Evolutionary conservation across 2,888 invertebrate species (phyloP).

Genomic region (Spisula solida): DNA sequence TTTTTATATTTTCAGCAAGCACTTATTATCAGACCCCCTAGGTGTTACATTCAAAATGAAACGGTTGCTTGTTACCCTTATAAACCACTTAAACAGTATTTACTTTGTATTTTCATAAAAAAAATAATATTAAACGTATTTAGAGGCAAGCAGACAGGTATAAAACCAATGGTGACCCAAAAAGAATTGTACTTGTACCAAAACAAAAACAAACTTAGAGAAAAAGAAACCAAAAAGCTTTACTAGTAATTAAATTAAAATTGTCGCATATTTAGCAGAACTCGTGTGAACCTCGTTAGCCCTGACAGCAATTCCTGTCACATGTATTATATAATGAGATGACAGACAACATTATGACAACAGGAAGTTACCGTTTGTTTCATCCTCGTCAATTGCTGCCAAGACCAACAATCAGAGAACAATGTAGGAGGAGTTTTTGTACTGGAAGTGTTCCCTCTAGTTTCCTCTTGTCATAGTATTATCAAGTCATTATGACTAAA

Average conservation of each 20-base stretch:
- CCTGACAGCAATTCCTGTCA: background rate
- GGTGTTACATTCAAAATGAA: background rate
- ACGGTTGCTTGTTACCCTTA: too few relatives aligned
- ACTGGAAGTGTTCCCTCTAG: background rate
- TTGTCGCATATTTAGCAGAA: too few relatives aligned
- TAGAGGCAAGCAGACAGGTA: too few relatives aligned
- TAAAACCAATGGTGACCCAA: too few relatives aligned
- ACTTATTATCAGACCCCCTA: background rate
- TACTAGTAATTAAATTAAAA: too few relatives aligned
- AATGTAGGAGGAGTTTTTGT: background rate
- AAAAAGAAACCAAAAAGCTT: too few relatives aligned
- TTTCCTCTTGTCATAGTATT: slow-evolving; percentile 15
- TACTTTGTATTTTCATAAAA: too few relatives aligned
- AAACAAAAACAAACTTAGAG: too few relatives aligned
- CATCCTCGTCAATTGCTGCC: background rate
- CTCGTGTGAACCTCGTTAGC: background rate
- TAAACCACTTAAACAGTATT: too few relatives aligned
- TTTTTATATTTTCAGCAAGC: background rate
- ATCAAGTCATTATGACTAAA: slow-evolving; percentile 6
- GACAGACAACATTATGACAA: slow-evolving; percentile 19
- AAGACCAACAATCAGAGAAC: background rate
- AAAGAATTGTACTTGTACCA: too few relatives aligned
- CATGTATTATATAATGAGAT: background rate
- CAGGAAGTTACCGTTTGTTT: background rate
- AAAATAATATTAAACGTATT: too few relatives aligned